Conservation (phyloP, 2,888 invertebrate species). For the Caenorhabditis panamensis region DNA sequence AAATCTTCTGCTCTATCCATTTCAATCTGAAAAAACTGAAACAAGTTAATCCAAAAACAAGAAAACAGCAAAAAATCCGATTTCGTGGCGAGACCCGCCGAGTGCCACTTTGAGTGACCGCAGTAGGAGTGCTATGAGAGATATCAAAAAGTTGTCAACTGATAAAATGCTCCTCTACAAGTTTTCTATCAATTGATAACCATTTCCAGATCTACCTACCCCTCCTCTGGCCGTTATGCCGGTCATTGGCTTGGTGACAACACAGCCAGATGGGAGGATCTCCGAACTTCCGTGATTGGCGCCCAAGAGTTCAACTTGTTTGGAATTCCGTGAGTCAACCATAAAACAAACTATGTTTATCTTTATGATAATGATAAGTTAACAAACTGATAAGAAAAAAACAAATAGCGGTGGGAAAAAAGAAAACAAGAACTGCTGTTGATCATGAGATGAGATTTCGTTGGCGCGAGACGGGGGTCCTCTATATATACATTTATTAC, state of each 20-base stretch:
- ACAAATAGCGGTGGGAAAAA: background rate
- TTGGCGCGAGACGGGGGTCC: slow-evolving; percentile 30
- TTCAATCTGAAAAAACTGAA: no score
- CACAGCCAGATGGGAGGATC: slow-evolving; percentile 87
- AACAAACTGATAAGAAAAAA: background rate
- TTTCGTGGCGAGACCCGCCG: no score
- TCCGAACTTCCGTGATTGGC: slow-evolving; percentile 82
- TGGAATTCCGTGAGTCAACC: slow-evolving; percentile 67
- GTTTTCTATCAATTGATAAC: background rate
- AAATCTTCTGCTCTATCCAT: no score
- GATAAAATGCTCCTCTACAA: no score
- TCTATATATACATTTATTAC: slow-evolving; percentile 57
- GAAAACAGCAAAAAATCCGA: background rate
- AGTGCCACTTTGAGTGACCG: no score
- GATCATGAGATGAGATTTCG: slow-evolving; percentile 54
- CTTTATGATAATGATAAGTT: background rate
- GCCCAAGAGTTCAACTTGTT: slow-evolving; percentile 72
- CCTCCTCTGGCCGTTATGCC: slow-evolving; percentile 81
- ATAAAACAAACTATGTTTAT: background rate
- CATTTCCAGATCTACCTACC: slow-evolving; percentile 79
- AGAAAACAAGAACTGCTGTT: background rate
- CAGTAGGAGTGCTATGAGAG: no score
- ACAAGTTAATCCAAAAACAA: no score
- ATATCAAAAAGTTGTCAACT: no score
- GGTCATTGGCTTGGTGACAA: slow-evolving; percentile 92